Evolutionary conservation across 2,797 vertebrate species (phyloP).

Genomic region (Anabacerthia variegaticeps): DNA sequence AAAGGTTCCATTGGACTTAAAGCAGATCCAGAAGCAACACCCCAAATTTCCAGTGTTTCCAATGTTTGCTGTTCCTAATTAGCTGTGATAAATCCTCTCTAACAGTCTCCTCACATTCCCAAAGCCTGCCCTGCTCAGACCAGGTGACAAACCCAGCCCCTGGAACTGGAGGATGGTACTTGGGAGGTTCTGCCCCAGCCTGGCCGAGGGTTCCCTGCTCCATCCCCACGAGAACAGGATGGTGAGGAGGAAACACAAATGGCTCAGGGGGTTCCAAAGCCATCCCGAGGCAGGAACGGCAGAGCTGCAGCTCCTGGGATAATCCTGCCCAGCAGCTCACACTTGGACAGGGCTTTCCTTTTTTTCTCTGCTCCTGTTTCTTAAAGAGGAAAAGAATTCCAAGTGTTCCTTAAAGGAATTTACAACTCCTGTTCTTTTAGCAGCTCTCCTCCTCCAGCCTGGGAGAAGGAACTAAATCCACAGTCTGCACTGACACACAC

Average conservation of each 20-base stretch:
- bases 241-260: accelerated
- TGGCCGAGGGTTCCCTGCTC: background rate
- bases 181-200: background rate
- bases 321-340: background rate
- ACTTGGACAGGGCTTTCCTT: background rate
- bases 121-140: background rate
- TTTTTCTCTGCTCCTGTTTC: background rate
- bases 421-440: background rate
- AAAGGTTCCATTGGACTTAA: background rate
- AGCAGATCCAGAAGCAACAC: background rate
- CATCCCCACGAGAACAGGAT: background rate
- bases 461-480: background rate
- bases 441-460: background rate
- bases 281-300: background rate
- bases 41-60: background rate
- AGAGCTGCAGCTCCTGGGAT: background rate
- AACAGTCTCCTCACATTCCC: background rate
- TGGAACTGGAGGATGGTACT: background rate
- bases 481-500: background rate
- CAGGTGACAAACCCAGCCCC: background rate
- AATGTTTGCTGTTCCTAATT: background rate
- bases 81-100: background rate
- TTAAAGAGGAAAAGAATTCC: background rate
- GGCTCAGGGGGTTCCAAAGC: background rate
- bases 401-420: background rate